Base-by-base conservation (phyloP, 2,888 invertebrate genomes). In the Limnephilus marmoratus region DNA sequence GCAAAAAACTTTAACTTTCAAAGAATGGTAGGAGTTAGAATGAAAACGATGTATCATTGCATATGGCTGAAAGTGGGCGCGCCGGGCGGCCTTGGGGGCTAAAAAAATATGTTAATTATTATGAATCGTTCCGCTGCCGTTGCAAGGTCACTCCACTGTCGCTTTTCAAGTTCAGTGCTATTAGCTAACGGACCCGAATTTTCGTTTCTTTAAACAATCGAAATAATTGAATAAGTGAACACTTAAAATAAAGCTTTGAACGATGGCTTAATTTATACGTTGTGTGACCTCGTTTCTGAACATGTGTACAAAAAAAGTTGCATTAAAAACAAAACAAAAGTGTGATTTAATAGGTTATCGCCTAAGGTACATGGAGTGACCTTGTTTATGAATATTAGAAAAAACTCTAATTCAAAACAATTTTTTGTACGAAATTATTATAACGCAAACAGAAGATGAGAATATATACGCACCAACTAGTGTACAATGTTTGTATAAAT, bases 91-190 rank as follows among this genome's bases (percentile, higher is more conserved):
- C 86, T 86, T 45, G 86, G 49, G 3, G 45, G 49, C 49, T 29
- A 45, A 86, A 86, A 85, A 45, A 86, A 24, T 24, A 83, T 37
- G 83, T 83, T 83, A 83, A 86, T 45, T 86, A 86, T 49, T 86
- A 86, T 49, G 86, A 29, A 86, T 86, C 41, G 45, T 68, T 45
- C 45, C n/a, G 45, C 85, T 34, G n/a, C 18, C 86, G 11, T 15
- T 45, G 86, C 86, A 86, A 86, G 86, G 86, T 45, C 49, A 45
- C 29, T 45, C 12, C 45, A 45, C 86, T 45, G 86, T 29, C 45
- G 45, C n/a, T 86, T 45, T 86, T 45, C 86, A 49, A 45, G 86
- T 45, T 86, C 86, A 45, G 13, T 45, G 45, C 45, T n/a, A 18
- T 86, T 68, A 68, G 68, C 31, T 82, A 68, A 68, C 68, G 68